Base-by-base conservation (phyloP, 2,797 vertebrate species). In the Artibeus lituratus region DNA sequence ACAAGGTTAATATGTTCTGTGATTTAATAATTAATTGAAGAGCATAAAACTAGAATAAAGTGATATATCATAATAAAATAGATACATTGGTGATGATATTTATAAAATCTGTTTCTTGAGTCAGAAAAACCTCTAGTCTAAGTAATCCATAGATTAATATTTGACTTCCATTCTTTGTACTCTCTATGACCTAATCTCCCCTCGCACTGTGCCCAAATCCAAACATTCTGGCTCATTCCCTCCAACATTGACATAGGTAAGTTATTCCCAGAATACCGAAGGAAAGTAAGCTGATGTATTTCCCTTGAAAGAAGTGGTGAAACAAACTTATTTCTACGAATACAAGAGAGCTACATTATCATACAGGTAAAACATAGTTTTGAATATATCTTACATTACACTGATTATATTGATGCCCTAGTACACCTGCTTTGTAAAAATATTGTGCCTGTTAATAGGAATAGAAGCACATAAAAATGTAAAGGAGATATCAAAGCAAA, bases 1-100 rank as follows among this genome's bases (percentile, higher is more conserved):
- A 92, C 21, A 96, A 89, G 22, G 35, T 93, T 93, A 93, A 80
- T 84, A 73, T 62, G 55, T 85, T 86, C 21, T 87, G 11, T 70
- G 78, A 94, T 93, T 93, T 53, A 91, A 76, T 29, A 89, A 83
- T 51, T 29, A 89, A 83, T 51, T 51, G n/a, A 67, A 88, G 10
- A 72, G 7, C 9, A 37, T 69, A 95, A 84, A 93, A 2, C 18
- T 83, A 80, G 12, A 21, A 21, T 22, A 73, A 9, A 85, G 6
- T 80, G n/a, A 44, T 67, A 29, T 24, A 57, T 92, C 37, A 39
- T 57, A 44, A 51, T 78, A 86, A 92, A 37, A 47, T 24, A 69
- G 24, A 90, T 49, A 32, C 15, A 9, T 39, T 72, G 47, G 11
- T 29, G n/a, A 76, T 77, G 2, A 0, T 69, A 37, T 74, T 91